Conservation (phyloP, 2,888 invertebrate species). For the Tipula helvola region DNA sequence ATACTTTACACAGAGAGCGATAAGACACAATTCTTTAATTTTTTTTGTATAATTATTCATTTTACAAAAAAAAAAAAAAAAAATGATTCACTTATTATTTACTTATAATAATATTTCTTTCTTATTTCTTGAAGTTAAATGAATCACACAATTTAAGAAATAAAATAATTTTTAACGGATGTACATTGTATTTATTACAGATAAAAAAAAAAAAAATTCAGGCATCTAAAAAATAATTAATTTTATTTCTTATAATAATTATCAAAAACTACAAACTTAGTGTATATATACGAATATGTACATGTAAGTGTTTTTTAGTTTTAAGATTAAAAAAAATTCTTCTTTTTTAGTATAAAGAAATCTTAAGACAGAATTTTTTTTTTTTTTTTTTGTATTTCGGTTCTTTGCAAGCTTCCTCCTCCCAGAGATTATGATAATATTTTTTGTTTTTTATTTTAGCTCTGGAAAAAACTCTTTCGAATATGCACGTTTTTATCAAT, state of each 20-base stretch:
- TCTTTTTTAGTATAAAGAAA: background rate
- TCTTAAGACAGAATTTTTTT: background rate
- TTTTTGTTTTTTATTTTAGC: background rate
- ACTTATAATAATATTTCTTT: background rate
- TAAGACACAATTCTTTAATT: background rate
- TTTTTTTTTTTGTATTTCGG: background rate
- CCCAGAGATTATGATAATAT: background rate
- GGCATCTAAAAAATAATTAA: background rate
- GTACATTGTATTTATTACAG: background rate
- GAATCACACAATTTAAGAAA: background rate
- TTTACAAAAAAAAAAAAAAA: background rate
- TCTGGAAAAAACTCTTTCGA: background rate
- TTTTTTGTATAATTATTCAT: background rate
- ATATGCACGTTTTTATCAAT: background rate
- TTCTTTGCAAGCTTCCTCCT: background rate
- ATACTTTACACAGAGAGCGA: background rate
- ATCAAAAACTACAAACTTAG: background rate
- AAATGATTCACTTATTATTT: slow-evolving; percentile 4
- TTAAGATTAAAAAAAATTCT: background rate
- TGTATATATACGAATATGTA: background rate
- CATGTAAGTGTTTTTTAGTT: background rate
- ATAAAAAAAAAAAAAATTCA: background rate
- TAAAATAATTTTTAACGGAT: background rate
- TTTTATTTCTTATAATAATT: background rate
- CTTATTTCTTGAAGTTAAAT: background rate